Conservation (phyloP, 2,113 vertebrate genomes). For the Rhinopithecus roxellana region DNA sequence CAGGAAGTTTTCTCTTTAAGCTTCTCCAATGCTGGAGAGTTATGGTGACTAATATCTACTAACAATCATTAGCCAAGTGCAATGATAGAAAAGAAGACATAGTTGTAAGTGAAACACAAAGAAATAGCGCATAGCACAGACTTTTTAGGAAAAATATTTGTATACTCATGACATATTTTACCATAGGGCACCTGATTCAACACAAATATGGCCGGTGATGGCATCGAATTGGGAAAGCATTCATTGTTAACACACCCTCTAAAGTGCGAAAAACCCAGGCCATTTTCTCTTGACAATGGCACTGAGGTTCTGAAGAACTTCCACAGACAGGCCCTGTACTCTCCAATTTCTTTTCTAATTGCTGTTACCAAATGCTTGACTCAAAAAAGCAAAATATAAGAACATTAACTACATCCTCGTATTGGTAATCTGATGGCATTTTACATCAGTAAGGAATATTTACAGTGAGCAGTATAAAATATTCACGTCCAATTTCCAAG, state of each 20-base stretch:
- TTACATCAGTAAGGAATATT: neutral
- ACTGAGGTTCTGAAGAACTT: neutral
- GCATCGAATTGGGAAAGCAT: neutral
- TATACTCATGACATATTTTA: neutral
- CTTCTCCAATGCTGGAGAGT: neutral
- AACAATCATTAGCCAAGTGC: neutral
- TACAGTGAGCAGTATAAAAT: neutral
- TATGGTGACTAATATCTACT: neutral
- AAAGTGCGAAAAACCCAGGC: neutral
- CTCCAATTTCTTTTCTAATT: neutral
- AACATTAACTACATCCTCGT: neutral
- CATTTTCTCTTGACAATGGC: neutral
- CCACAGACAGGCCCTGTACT: neutral
- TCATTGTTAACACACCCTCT: neutral
- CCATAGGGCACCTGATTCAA: neutral
- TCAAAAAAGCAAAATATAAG: neutral
- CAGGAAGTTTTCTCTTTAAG: neutral
- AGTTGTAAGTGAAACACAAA: neutral
- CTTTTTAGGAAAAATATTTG: neutral
- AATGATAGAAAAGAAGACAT: rapidly evolving
- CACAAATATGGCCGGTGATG: no score
- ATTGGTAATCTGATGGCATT: neutral
- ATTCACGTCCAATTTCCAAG: neutral
- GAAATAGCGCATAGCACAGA: neutral
- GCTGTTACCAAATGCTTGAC: neutral